These are phyloP conservation scores for Micromys minutus DNA, from an alignment of 2,113 vertebrate genomes.

Conservation along the genomic window DNA sequence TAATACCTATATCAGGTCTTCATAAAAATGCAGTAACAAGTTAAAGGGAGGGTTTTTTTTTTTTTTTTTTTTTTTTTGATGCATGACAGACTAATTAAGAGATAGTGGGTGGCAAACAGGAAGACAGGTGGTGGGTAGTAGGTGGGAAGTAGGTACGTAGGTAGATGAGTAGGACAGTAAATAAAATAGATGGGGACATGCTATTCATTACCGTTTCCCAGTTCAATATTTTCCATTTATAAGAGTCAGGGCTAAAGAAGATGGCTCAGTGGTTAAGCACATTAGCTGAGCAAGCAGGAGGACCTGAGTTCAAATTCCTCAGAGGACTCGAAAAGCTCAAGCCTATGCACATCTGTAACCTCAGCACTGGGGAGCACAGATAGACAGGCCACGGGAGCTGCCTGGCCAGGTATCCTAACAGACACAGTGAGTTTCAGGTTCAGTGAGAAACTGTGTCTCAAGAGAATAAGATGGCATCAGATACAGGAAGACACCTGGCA, in stretches of 20 bases:
- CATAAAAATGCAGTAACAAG: not conserved
- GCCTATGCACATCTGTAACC: not conserved
- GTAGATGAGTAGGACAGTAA: not conserved
- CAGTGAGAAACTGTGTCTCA: not conserved
- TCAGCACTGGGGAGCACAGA: too few relatives aligned
- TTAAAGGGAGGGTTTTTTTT: not conserved
- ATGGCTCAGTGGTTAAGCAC: not conserved
- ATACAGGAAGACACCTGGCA: not conserved
- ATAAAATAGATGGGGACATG: not conserved
- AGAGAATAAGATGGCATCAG: not conserved
- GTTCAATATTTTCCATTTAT: not conserved
- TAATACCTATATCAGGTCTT: not conserved
- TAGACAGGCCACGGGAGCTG: not conserved
- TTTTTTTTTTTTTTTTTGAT: too few relatives aligned
- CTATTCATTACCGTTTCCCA: not conserved
- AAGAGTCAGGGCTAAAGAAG: not conserved
- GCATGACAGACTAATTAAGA: not conserved
- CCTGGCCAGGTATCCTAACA: not conserved
- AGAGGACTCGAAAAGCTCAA: not conserved
- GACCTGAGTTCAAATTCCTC: not conserved
- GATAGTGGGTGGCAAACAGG: not conserved
- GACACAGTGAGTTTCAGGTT: not conserved
- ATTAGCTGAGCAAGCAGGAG: not conserved
- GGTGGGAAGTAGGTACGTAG: too few relatives aligned
- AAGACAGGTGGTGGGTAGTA: not conserved